Conservation (phyloP, 2,113 vertebrate genomes). For the Thomomys bottae region DNA sequence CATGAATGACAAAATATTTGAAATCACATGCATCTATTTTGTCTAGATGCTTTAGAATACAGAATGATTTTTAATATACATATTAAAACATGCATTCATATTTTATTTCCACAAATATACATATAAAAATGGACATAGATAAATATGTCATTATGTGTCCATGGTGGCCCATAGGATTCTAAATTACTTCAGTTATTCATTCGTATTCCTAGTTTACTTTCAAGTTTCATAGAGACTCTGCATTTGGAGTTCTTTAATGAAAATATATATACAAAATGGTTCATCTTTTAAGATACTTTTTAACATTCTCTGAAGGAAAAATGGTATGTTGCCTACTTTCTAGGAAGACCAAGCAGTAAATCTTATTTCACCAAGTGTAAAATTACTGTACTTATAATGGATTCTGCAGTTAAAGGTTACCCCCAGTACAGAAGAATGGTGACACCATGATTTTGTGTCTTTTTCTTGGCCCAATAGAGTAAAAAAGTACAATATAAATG, state of each 20-base stretch:
- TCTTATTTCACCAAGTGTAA: background rate
- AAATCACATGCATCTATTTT: background rate
- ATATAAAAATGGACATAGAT: background rate
- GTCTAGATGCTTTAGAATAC: background rate
- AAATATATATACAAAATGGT: constrained; percentile 24
- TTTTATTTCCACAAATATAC: background rate
- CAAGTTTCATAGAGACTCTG: background rate
- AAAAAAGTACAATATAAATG: too few relatives aligned
- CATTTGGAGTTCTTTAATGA: background rate
- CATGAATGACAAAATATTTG: background rate
- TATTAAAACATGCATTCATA: background rate
- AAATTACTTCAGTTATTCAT: background rate
- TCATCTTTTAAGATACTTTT: background rate
- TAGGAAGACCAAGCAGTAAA: background rate
- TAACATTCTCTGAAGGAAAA: background rate
- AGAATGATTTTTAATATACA: background rate
- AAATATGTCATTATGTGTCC: background rate
- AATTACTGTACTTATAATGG: too few relatives aligned
- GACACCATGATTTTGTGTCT: too few relatives aligned
- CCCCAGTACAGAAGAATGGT: too few relatives aligned
- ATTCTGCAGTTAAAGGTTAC: too few relatives aligned
- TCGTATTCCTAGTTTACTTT: background rate
- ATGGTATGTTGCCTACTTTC: background rate
- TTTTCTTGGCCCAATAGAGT: too few relatives aligned
- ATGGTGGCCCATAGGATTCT: background rate